Conservation (phyloP, 2,113 vertebrate genomes). For the Trochalopteron elliotii region DNA sequence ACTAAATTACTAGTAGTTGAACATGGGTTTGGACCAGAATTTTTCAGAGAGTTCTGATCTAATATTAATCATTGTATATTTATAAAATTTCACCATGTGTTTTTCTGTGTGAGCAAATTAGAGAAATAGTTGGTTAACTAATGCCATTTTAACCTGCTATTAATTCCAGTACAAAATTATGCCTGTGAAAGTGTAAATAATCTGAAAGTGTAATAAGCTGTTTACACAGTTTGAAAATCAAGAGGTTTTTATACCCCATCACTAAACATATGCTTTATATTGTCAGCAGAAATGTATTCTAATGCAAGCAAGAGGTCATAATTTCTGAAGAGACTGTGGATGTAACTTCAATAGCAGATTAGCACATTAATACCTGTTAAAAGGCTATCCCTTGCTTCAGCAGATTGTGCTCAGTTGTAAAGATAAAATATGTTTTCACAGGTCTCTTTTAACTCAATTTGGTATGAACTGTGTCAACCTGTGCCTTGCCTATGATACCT, state of each 20-base stretch:
- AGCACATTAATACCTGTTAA: background rate
- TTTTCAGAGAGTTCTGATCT: background rate
- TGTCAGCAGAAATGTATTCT: background rate
- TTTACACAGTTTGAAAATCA: background rate
- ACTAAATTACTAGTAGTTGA: background rate
- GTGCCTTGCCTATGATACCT: background rate
- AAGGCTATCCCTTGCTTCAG: background rate
- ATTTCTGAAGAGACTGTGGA: background rate
- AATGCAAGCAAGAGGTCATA: background rate
- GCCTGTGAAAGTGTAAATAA: background rate
- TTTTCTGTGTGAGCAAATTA: background rate
- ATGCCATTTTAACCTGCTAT: background rate
- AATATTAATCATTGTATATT: background rate
- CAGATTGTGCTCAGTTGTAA: background rate
- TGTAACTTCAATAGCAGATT: background rate
- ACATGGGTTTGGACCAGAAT: background rate
- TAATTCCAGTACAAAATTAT: background rate
- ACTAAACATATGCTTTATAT: background rate
- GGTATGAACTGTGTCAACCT: background rate
- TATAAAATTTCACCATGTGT: background rate
- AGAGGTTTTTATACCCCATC: background rate
- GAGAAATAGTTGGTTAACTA: background rate
- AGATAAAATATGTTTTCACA: background rate
- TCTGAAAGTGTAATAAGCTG: background rate
- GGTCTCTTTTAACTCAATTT: background rate